A percentile compares a stretch with the other conserved stretches of the same genome.
phyloP scores from a whole-genome alignment of 2,888 invertebrate genomes.

The Ormia ochracea region DNA sequence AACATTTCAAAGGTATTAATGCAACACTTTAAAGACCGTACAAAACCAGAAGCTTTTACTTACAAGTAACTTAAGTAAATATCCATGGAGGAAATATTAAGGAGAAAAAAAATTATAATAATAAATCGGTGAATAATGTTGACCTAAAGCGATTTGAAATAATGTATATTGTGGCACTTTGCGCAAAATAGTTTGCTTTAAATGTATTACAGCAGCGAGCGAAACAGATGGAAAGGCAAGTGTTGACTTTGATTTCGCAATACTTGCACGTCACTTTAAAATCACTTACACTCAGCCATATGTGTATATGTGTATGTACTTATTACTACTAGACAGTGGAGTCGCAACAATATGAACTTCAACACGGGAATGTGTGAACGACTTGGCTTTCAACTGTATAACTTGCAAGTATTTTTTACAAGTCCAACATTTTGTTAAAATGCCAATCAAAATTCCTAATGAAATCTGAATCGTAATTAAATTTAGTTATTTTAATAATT shows the following conservation, averaged over 20 bases:
- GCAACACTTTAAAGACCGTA: constrained; percentile 14
- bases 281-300: neutral
- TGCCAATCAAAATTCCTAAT: too few relatives aligned
- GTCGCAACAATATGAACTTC: too few relatives aligned
- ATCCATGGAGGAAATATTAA: neutral
- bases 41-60: constrained; percentile 48
- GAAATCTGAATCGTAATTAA: too few relatives aligned
- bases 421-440: too few relatives aligned
- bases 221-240: constrained; percentile 25
- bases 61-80: constrained; percentile 35
- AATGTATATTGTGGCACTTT: constrained; percentile 26
- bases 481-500: too few relatives aligned
- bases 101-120: neutral
- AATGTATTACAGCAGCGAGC: neutral
- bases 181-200: neutral
- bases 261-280: neutral
- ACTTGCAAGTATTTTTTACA: too few relatives aligned
- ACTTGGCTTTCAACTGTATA: too few relatives aligned
- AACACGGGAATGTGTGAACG: too few relatives aligned
- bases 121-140: constrained; percentile 13
- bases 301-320: too few relatives aligned
- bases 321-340: too few relatives aligned
- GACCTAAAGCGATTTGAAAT: constrained; percentile 42
- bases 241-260: constrained; percentile 29
- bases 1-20: neutral